phyloP scores from a whole-genome alignment of 2,888 invertebrate genomes.

The Auanema freiburgensis region DNA sequence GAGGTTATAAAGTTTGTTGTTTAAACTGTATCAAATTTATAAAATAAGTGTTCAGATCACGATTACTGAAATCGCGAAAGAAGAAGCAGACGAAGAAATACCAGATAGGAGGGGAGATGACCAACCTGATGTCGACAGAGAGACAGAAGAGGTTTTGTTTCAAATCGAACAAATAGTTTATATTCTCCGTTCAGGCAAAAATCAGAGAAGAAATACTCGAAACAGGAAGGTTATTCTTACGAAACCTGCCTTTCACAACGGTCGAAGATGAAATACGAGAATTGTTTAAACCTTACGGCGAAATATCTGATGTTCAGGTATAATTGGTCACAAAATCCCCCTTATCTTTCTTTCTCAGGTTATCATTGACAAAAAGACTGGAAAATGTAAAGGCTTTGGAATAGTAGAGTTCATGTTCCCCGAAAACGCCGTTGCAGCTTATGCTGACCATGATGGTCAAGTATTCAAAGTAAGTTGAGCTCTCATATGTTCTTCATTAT shows the following conservation, averaged over 20 bases:
- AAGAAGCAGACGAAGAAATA: conserved; percentile 10
- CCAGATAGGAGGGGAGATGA: conserved; percentile 8
- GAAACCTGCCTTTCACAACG: conserved; percentile 84
- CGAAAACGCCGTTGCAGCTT: conserved; percentile 89
- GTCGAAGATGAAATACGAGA: conserved; percentile 82
- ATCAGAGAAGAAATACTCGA: conserved; percentile 58
- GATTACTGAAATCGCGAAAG: conserved; percentile 11
- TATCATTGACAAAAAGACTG: conserved; percentile 81
- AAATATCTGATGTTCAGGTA: conserved; percentile 72
- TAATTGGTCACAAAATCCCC: background rate
- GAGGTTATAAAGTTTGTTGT: conserved; percentile 52
- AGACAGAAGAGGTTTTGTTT: conserved; percentile 9
- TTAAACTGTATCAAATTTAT: too few species aligned
- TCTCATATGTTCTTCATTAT: background rate
- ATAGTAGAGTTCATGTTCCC: conserved; percentile 89
- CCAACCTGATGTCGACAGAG: conserved; percentile 1
- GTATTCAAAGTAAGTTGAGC: conserved; percentile 73
- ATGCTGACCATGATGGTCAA: conserved; percentile 84
- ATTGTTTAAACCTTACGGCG: conserved; percentile 73
- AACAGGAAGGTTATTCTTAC: conserved; percentile 86
- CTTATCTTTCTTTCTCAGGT: conserved; percentile 81
- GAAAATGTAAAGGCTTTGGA: conserved; percentile 88
- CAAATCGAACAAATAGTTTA: too few species aligned
- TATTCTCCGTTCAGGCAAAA: conserved; percentile 12
- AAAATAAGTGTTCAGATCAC: conserved; percentile 5